Evolutionary conservation across 2,888 invertebrate species (phyloP).

Genomic region (Lysandra coridon): DNA sequence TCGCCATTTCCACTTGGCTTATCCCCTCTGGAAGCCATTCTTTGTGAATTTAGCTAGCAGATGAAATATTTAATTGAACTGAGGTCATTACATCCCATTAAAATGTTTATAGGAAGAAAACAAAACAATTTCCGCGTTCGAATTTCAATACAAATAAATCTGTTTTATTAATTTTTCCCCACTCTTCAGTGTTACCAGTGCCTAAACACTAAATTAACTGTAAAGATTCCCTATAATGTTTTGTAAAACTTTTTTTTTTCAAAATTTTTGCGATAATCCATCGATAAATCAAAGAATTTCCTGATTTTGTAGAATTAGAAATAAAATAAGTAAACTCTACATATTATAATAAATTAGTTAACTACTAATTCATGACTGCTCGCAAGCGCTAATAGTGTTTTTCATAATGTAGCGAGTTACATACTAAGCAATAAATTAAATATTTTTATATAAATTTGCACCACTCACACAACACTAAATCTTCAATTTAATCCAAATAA

Average conservation of each 20-base stretch:
- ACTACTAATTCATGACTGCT: background rate
- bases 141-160: slow-evolving; percentile 71
- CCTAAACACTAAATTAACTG: background rate
- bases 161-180: background rate
- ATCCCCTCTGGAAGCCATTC: slow-evolving; percentile 81
- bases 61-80: slow-evolving; percentile 32
- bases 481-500: background rate
- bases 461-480: too few species aligned
- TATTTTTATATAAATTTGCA: too few species aligned
- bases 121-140: slow-evolving; percentile 71
- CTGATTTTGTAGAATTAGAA: too few species aligned
- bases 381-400: background rate
- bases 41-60: slow-evolving; percentile 54
- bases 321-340: too few species aligned
- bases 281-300: too few species aligned
- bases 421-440: too few species aligned
- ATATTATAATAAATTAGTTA: background rate
- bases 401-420: too few species aligned
- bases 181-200: slow-evolving; percentile 36
- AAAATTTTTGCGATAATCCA: too few species aligned
- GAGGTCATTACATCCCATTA: background rate
- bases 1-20: slow-evolving; percentile 82
- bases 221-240: background rate
- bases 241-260: too few species aligned
- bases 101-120: slow-evolving; percentile 29